phyloP scores from a whole-genome alignment of 2,888 invertebrate genomes.

The Oscheius sp. region DNA sequence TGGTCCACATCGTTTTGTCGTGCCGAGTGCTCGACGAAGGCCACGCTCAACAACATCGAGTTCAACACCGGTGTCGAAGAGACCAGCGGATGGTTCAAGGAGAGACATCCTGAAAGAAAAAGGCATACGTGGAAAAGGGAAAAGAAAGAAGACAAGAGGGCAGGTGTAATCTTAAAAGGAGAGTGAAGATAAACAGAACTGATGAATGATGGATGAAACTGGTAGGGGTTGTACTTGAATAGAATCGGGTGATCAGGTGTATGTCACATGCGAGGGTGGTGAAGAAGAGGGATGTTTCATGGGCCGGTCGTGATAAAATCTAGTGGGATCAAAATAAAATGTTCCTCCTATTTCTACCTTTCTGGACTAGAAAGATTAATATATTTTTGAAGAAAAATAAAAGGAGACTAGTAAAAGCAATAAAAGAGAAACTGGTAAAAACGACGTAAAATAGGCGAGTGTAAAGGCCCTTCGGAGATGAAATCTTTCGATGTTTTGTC shows the following conservation, averaged over 20 bases:
- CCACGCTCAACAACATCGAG: slow-evolving; percentile 29
- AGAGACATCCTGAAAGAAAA: slow-evolving; percentile 32
- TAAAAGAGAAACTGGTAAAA: too few species aligned
- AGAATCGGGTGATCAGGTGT: too few species aligned
- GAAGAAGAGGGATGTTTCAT: too few species aligned
- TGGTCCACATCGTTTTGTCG: slow-evolving; percentile 26
- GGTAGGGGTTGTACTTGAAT: too few species aligned
- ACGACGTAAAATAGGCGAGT: background rate
- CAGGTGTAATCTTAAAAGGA: background rate
- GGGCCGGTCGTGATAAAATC: too few species aligned
- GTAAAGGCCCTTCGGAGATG: background rate
- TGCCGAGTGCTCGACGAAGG: slow-evolving; percentile 29
- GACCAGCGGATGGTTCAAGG: slow-evolving; percentile 23
- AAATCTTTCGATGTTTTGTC: slow-evolving; percentile 11
- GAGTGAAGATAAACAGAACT: background rate
- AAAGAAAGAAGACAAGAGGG: background rate
- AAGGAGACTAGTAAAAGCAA: too few species aligned
- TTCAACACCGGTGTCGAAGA: slow-evolving; percentile 32
- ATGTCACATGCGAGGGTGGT: too few species aligned
- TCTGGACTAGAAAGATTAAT: too few species aligned
- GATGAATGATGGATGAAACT: background rate
- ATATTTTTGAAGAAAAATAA: too few species aligned
- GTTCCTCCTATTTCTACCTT: too few species aligned
- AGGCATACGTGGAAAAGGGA: background rate
- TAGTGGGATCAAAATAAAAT: too few species aligned